A percentile compares a stretch with the other conserved stretches of the same genome.
Conservation (phyloP, 2,888 invertebrate species). For the Eupithecia dodoneata region DNA sequence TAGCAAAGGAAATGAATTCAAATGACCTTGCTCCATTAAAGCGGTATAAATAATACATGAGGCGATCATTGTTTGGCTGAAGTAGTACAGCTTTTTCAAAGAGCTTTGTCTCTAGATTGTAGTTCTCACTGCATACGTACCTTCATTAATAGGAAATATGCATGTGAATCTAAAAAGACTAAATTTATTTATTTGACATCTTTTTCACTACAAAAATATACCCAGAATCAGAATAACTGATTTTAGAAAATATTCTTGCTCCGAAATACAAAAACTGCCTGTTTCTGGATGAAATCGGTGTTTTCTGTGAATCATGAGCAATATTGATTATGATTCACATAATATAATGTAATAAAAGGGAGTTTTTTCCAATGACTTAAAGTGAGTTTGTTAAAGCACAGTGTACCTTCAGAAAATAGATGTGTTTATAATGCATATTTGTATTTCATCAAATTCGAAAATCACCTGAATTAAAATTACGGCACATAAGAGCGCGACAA, state of each 20-base stretch:
- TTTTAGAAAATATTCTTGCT: too few species aligned
- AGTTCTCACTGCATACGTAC: slow-evolving; percentile 29
- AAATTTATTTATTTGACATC: background rate
- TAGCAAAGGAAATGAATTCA: slow-evolving; percentile 73
- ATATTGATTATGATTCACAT: background rate
- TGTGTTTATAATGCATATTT: too few species aligned
- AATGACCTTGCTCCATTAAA: slow-evolving; percentile 81
- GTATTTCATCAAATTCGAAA: too few species aligned
- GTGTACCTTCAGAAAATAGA: background rate
- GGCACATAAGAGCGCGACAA: too few species aligned
- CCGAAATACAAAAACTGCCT: background rate
- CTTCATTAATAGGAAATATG: background rate
- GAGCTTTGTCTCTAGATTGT: slow-evolving; percentile 47
- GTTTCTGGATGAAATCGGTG: background rate
- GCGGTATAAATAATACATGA: slow-evolving; percentile 78
- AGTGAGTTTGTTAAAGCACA: background rate
- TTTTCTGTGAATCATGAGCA: background rate
- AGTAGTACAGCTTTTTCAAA: slow-evolving; percentile 60
- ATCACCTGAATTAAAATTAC: too few species aligned
- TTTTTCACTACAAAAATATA: too few species aligned
- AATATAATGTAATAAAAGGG: background rate
- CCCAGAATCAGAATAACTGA: too few species aligned
- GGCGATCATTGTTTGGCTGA: slow-evolving; percentile 70
- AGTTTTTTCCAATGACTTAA: background rate
- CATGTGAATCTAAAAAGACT: background rate